These are phyloP conservation scores for Thermophis baileyi DNA, from an alignment of 2,113 vertebrate species.

Conservation along the genomic window DNA sequence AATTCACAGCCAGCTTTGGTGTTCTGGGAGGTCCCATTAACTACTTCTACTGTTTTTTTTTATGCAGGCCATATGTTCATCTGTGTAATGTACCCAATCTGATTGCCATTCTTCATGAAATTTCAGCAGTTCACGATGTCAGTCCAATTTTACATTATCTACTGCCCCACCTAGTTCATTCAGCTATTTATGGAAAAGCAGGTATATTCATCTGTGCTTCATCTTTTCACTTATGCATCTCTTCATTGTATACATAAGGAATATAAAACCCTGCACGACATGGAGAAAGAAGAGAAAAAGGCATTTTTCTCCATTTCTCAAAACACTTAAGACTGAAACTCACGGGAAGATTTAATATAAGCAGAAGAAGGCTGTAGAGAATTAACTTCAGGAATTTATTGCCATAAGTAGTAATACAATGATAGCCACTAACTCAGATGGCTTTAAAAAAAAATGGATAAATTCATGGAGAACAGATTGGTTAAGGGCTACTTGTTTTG, in stretches of 20 bases:
- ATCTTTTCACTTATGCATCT: neutral
- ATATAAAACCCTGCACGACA: neutral
- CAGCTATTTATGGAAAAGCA: constrained; percentile 46
- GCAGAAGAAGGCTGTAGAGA: neutral
- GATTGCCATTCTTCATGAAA: constrained; percentile 69
- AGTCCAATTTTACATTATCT: constrained; percentile 82
- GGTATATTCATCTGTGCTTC: constrained; percentile 51
- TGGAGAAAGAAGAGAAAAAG: neutral
- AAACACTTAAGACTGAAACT: neutral
- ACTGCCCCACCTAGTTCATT: constrained; percentile 80
- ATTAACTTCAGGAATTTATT: neutral
- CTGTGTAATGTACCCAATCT: constrained; percentile 76
- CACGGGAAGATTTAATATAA: neutral
- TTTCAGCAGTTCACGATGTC: constrained; percentile 76
- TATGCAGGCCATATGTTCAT: constrained; percentile 72
- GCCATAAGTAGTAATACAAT: neutral
- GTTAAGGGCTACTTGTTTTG: neutral
- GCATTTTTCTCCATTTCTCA: neutral
- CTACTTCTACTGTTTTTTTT: neutral
- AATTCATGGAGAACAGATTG: neutral
- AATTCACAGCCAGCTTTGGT: no score
- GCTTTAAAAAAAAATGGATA: neutral
- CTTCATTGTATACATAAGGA: neutral
- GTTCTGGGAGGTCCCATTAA: neutral
- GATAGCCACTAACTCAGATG: neutral